These are phyloP conservation scores for Myrmecobius fasciatus DNA, from an alignment of 2,113 vertebrate genomes.

Conservation along the genomic window DNA sequence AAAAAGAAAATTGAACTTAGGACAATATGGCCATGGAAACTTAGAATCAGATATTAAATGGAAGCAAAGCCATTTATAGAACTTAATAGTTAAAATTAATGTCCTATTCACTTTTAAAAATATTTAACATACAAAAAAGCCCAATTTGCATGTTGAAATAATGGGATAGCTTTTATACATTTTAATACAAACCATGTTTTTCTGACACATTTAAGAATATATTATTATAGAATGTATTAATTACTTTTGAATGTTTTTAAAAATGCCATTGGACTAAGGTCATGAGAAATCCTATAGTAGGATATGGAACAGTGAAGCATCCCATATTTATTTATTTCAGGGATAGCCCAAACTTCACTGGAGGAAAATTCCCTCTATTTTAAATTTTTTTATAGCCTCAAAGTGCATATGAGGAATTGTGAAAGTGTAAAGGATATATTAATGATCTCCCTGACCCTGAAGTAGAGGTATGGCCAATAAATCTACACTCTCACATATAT, in stretches of 20 bases:
- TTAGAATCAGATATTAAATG: neutral
- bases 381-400: neutral
- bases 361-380: neutral
- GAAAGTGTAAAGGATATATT: neutral
- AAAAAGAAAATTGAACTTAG: neutral
- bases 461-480: neutral
- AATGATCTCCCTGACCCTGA: neutral
- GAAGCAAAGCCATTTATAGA: neutral
- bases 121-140: neutral
- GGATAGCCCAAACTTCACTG: too few species aligned
- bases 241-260: neutral
- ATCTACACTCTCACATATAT: neutral
- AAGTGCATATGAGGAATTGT: neutral
- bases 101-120: neutral
- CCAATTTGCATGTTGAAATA: neutral
- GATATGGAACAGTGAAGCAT: neutral
- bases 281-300: neutral
- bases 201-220: neutral
- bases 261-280: neutral
- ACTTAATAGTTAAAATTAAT: neutral
- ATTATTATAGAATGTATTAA: neutral
- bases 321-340: too few species aligned
- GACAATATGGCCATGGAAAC: neutral
- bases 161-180: neutral
- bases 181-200: neutral